Conservation (phyloP, 2,797 vertebrate species). For the Danio kyathit region DNA sequence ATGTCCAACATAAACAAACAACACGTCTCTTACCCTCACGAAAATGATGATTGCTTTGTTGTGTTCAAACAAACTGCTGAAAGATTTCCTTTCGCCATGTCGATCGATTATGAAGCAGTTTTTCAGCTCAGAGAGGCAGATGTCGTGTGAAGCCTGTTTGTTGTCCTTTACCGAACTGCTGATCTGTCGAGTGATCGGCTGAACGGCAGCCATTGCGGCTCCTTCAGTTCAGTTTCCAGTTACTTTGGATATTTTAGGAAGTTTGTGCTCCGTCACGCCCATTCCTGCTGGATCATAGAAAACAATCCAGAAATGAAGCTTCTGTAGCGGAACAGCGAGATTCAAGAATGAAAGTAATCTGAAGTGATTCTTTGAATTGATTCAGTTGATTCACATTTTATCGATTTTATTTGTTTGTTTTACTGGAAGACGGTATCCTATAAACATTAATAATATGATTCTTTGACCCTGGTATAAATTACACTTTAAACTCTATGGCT, state of each 20-base stretch:
- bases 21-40: slow-evolving; percentile 84
- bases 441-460: no score
- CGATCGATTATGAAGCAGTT: slow-evolving; percentile 80
- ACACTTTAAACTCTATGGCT: no score
- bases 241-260: slow-evolving; percentile 68
- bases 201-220: slow-evolving; percentile 71
- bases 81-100: slow-evolving; percentile 72
- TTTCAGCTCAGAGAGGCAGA: slow-evolving; percentile 72
- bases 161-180: slow-evolving; percentile 40
- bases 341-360: no score
- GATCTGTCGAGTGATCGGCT: slow-evolving; percentile 82
- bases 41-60: slow-evolving; percentile 87
- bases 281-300: slow-evolving; percentile 28
- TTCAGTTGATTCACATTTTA: no score
- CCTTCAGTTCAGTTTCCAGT: slow-evolving; percentile 38
- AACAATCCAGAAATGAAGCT: neutral
- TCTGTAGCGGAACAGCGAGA: neutral
- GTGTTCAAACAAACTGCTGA: slow-evolving; percentile 82
- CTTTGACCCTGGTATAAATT: no score
- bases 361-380: neutral
- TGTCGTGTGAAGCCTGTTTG: neutral
- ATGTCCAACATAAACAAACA: neutral
- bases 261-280: slow-evolving; percentile 66
- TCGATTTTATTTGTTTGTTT: no score
- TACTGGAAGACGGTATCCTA: no score